Evolutionary conservation across 2,888 invertebrate genomes (phyloP).

Genomic region (Prostheceraeus crozeri): DNA sequence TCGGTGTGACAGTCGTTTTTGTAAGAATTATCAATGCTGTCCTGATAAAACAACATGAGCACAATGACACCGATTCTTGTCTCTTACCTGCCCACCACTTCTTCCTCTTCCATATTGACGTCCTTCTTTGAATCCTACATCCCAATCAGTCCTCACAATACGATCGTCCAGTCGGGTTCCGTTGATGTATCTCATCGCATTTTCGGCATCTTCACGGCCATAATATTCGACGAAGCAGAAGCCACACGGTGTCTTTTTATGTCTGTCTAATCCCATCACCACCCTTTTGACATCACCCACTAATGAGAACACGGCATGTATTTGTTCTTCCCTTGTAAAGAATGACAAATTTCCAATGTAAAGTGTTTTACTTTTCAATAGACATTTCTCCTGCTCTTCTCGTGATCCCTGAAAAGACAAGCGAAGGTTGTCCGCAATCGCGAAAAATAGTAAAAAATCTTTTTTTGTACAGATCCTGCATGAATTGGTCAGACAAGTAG

Average conservation of each 20-base stretch:
- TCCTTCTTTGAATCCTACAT: slow-evolving; percentile 95
- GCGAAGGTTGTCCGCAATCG: too few relatives aligned
- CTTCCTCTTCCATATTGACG: slow-evolving; percentile 95
- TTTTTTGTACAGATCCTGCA: too few relatives aligned
- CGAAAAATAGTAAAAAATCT: too few relatives aligned
- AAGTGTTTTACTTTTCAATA: slow-evolving; percentile 63
- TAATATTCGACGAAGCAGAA: slow-evolving; percentile 93
- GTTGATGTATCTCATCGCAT: slow-evolving; percentile 72
- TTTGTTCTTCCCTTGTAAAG: slow-evolving; percentile 95
- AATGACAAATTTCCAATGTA: slow-evolving; percentile 96
- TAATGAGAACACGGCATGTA: slow-evolving; percentile 86
- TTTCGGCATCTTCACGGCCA: slow-evolving; percentile 60
- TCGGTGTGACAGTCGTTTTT: too few relatives aligned
- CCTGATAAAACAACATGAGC: too few relatives aligned
- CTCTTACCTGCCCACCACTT: slow-evolving; percentile 68
- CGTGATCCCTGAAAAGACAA: slow-evolving; percentile 49
- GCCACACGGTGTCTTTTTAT: slow-evolving; percentile 95
- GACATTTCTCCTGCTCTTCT: slow-evolving; percentile 49
- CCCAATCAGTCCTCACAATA: slow-evolving; percentile 95
- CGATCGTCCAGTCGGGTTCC: slow-evolving; percentile 92
- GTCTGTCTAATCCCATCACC: slow-evolving; percentile 94
- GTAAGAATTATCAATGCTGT: too few relatives aligned
- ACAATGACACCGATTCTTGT: not conserved
- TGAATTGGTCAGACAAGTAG: too few relatives aligned
- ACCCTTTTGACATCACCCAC: slow-evolving; percentile 86